Evolutionary conservation across 2,113 vertebrate genomes (phyloP), one percentile per base, ranked within the genome.

Genomic region (Suncus etruscus): DNA sequence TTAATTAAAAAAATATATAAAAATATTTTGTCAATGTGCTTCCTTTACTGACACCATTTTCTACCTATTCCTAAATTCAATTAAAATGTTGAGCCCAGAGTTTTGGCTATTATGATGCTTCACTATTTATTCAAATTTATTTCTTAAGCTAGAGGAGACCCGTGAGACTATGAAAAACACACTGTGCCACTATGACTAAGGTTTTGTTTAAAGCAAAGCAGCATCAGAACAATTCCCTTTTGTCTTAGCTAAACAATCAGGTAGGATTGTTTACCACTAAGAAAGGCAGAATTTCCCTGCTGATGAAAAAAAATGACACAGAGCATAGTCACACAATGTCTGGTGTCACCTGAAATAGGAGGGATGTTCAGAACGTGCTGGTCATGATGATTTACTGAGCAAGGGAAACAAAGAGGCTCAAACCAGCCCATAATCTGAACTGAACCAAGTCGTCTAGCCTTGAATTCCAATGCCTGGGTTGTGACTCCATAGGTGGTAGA

Each of bases 41-140:
- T 90, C 68, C 61, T 88, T 94, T 85, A 69, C 51, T 58, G 20
- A 87, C 32, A n/a, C 89, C 18, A 86, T 75, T 89, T 91, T 77
- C 50, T 72, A 79, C 31, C 25, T 18, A 29, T 88, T 94, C 85
- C 81, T 61, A 73, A 90, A 85, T 73, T 48, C 82, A 16, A 7
- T 69, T 32, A 75, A 51, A 70, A 83, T 81, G 31, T 48, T 50
- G 12, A 92, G 16, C 77, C 22, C 27, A n/a, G 16, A 29, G 22
- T 65, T 87, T 91, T 22, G 32, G 65, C 29, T 92, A 18, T 72
- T 61, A 25, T 3, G n/a, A 27, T 73, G 48, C 61, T 29, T 31
- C 54, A n/a, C 54, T 16, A 48, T 63, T 73, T n/a, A 27, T 51
- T 48, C n/a, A 48, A 90, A 80, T 22, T 8, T 27, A n/a, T 4